Percentiles rank a stretch among this genome's conserved stretches.
phyloP scores from a whole-genome alignment of 2,113 vertebrate species.

The Sinocyclocheilus maitianheensis region DNA sequence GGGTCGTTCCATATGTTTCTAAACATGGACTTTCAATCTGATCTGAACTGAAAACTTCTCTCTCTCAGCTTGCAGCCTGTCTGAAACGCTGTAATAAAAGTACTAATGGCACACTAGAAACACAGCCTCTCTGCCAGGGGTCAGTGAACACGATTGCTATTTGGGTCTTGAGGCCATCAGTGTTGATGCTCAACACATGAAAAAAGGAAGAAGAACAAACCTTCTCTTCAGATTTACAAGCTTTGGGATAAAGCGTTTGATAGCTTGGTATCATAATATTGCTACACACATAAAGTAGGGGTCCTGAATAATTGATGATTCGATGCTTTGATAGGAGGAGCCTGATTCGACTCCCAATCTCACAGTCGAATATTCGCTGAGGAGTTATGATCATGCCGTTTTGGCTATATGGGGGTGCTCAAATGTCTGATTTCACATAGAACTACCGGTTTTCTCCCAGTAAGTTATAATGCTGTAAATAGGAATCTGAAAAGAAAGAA shows the following conservation, averaged over 20 bases:
- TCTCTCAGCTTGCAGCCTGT: background rate
- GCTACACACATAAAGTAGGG: background rate
- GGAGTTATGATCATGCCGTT: too few species aligned
- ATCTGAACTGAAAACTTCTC: background rate
- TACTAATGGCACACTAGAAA: slow-evolving; percentile 16
- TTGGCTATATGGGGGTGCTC: too few species aligned
- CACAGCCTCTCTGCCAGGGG: slow-evolving; percentile 16
- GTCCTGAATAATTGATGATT: too few species aligned
- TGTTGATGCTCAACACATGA: background rate
- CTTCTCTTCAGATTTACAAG: background rate
- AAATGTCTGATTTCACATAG: too few species aligned
- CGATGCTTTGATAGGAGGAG: too few species aligned
- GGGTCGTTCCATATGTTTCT: slow-evolving; percentile 1
- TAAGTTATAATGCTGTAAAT: too few species aligned
- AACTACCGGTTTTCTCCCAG: too few species aligned
- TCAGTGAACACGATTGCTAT: background rate
- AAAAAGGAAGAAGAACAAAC: background rate
- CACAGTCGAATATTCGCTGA: too few species aligned
- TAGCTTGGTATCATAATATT: background rate
- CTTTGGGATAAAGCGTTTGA: background rate
- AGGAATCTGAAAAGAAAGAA: too few species aligned
- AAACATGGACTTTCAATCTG: background rate
- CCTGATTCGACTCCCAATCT: too few species aligned
- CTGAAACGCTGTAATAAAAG: background rate
- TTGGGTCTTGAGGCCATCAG: slow-evolving; percentile 11